These are phyloP conservation scores for Cherax quadricarinatus DNA, from an alignment of 1,140 invertebrate species.

Conservation along the genomic window DNA sequence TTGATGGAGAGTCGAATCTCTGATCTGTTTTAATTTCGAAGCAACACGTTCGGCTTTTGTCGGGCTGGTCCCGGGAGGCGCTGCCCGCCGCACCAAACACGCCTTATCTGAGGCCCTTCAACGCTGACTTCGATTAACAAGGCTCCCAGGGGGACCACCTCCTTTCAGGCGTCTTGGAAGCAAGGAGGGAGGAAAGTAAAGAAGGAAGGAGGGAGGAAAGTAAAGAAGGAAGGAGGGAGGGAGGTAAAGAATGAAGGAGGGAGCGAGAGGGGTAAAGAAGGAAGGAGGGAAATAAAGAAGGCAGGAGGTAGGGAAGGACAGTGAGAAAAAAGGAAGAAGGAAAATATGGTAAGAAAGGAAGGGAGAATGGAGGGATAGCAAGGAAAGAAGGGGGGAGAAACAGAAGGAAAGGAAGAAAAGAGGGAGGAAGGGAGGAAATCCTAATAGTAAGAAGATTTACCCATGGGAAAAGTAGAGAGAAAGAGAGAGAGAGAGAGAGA, in stretches of 20 bases:
- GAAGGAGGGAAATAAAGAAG: no score
- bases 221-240: not conserved
- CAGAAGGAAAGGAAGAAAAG: no score
- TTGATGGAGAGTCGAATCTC: slow-evolving; percentile 49
- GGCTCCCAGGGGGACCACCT: slow-evolving; percentile 65
- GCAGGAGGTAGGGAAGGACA: no score
- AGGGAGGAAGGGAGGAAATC: no score
- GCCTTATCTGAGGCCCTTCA: slow-evolving; percentile 71
- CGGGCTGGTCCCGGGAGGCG: slow-evolving; percentile 61
- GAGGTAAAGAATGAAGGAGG: not conserved
- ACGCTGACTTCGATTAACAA: slow-evolving; percentile 73
- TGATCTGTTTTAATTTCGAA: slow-evolving; percentile 74
- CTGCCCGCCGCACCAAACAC: slow-evolving; percentile 55
- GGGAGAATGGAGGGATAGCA: no score
- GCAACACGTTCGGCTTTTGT: slow-evolving; percentile 73
- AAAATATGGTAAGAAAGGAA: no score
- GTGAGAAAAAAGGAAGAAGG: not conserved
- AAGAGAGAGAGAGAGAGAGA: no score
- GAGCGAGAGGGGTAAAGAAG: not conserved
- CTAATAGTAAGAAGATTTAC: no score
- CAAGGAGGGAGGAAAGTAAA: not conserved
- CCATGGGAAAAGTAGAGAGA: no score
- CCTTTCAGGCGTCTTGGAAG: slow-evolving; percentile 60
- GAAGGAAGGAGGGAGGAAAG: slow-evolving; percentile 11
- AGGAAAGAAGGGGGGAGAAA: no score